Evolutionary conservation across 2,797 vertebrate species (phyloP), one percentile per base, ranked within the genome.

Genomic region (Threskiornis aethiopicus): DNA sequence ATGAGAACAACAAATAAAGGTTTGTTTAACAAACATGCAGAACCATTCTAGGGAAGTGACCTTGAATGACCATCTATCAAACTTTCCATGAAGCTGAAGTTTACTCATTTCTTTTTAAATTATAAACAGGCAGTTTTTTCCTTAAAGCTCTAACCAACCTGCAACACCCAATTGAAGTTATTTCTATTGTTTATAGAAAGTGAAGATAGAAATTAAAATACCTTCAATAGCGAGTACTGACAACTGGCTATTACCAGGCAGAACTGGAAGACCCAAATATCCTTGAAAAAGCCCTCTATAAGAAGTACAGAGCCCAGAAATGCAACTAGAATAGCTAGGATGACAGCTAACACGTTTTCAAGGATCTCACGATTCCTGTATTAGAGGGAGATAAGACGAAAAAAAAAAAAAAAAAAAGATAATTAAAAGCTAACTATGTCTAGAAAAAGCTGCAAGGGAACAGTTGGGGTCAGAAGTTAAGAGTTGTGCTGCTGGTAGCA

Each of bases 221-320:
- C 99, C 99, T 99, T 99, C 47, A 99, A 97, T 72, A 99, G 98
- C 6, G 99, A 99, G 98, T 99, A 99, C 78, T 99, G 99, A 98
- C 99, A 99, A 97, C 99, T 99, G 83, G 99, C 99, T 95, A 99
- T 99, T 96, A 99, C 99, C 90, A 99, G 98, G 98, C 99, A 99
- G 98, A 99, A 99, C 98, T 99, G 99, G 98, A 99, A 99, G 96
- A 99, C 99, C 99, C 99, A 99, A 97, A 99, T 99, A 98, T 99
- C 99, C 61, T 99, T 99, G 98, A 99, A 99, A 98, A 99, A 99
- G 78, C 99, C 99, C 89, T 99, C 98, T 96, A 99, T 99, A 81
- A 99, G 99, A 97, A 99, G 98, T 95, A 99, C 94, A 70, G 99
- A 99, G 84, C 99, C 99, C 98, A 99, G 98, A 97, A 99, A 99